phyloP scores from a whole-genome alignment of 53 echinoderm and acorn worm genomes.

The Paracentrotus lividus region DNA sequence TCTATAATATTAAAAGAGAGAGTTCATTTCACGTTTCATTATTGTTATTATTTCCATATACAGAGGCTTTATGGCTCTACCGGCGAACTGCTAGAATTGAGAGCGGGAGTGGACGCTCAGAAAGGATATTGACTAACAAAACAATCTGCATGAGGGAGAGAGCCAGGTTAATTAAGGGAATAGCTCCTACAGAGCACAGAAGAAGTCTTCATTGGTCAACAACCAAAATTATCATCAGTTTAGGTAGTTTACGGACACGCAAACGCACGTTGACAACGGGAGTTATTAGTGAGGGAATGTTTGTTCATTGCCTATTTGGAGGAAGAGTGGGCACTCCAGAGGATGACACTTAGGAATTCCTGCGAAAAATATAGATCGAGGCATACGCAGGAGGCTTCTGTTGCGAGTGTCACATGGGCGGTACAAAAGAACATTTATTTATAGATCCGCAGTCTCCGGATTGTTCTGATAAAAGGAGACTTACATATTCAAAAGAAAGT shows the following conservation, averaged over 20 bases:
- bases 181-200: too few species aligned
- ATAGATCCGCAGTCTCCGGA: background rate
- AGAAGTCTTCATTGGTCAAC: background rate
- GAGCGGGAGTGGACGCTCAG: too few species aligned
- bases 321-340: background rate
- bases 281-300: background rate
- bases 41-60: too few species aligned
- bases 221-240: background rate
- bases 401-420: background rate
- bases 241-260: background rate
- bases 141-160: too few species aligned
- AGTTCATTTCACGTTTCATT: too few species aligned
- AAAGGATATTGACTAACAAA: too few species aligned
- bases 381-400: background rate
- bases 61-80: too few species aligned
- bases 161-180: too few species aligned
- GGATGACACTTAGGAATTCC: background rate
- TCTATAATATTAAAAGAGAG: too few species aligned
- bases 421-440: background rate
- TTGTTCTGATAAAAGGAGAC: background rate
- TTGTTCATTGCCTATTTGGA: background rate
- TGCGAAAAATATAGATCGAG: background rate
- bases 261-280: background rate
- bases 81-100: too few species aligned
- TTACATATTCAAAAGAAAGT: background rate